Percentiles rank a stretch among this genome's conserved stretches.
phyloP scores from a whole-genome alignment of 2,888 invertebrate genomes.

The Dysmachus trigonus region DNA sequence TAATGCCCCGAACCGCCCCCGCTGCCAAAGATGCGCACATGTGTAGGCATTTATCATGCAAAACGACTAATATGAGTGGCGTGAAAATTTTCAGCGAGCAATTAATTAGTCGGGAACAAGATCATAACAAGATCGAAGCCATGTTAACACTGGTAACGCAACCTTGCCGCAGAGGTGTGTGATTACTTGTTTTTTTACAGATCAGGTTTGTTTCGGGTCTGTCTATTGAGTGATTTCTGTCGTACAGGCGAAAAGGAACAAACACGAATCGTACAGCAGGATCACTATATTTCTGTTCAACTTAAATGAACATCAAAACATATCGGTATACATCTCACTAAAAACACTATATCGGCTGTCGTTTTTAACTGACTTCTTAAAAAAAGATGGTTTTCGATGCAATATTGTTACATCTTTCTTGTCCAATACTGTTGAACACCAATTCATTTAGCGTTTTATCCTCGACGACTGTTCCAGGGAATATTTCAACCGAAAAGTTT shows the following conservation, averaged over 20 bases:
- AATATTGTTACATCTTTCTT: neutral
- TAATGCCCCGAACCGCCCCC: neutral
- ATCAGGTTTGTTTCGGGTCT: conserved; percentile 21
- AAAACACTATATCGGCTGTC: neutral
- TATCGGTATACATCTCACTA: neutral
- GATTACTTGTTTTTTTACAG: conserved; percentile 23
- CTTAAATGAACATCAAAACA: neutral
- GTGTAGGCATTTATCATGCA: conserved; percentile 50
- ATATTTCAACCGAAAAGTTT: neutral
- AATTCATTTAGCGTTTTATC: neutral
- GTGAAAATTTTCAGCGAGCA: conserved; percentile 52
- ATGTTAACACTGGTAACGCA: conserved; percentile 46
- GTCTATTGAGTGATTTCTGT: neutral
- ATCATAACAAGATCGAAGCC: conserved; percentile 52
- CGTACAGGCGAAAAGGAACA: neutral
- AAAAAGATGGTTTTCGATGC: neutral
- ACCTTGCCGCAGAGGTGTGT: conserved; percentile 15
- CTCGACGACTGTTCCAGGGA: neutral
- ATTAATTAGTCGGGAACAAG: conserved; percentile 53
- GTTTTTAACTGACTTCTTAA: neutral
- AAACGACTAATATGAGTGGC: conserved; percentile 52
- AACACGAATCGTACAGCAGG: neutral
- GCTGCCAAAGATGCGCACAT: conserved; percentile 50
- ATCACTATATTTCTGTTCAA: neutral
- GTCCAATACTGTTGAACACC: neutral